Evolutionary conservation across 2,113 vertebrate species (phyloP).

Genomic region (Chaetodon trifascialis): DNA sequence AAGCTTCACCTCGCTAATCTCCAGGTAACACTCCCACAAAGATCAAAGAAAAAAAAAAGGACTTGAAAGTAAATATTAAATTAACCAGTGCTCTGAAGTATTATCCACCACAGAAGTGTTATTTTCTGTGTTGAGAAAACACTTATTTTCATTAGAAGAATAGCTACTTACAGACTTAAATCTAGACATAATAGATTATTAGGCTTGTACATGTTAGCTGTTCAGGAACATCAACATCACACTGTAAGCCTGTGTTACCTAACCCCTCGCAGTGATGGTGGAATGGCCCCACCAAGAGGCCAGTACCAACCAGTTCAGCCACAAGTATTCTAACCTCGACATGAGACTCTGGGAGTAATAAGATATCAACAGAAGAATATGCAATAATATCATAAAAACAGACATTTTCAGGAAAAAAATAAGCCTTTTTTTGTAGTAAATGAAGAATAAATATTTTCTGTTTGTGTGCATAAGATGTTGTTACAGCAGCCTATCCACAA

Average conservation of each 20-base stretch:
- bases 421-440: not conserved
- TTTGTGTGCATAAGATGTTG: constrained; percentile 83
- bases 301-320: constrained; percentile 23
- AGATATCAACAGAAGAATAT: no score
- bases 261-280: constrained; percentile 14
- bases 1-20: constrained; percentile 88
- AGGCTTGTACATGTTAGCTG: not conserved
- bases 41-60: not conserved
- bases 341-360: not conserved
- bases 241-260: not conserved
- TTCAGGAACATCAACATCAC: constrained; percentile 4
- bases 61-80: not conserved
- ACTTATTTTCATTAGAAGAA: not conserved
- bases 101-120: not conserved
- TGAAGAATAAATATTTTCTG: not conserved
- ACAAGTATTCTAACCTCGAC: not conserved
- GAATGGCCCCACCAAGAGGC: constrained; percentile 73
- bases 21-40: constrained; percentile 81
- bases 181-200: not conserved
- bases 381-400: no score
- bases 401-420: no score
- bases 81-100: not conserved
- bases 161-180: not conserved
- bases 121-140: not conserved
- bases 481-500: constrained; percentile 83